Conservation (phyloP, 2,888 invertebrate genomes). For the Onchidella celtica region DNA sequence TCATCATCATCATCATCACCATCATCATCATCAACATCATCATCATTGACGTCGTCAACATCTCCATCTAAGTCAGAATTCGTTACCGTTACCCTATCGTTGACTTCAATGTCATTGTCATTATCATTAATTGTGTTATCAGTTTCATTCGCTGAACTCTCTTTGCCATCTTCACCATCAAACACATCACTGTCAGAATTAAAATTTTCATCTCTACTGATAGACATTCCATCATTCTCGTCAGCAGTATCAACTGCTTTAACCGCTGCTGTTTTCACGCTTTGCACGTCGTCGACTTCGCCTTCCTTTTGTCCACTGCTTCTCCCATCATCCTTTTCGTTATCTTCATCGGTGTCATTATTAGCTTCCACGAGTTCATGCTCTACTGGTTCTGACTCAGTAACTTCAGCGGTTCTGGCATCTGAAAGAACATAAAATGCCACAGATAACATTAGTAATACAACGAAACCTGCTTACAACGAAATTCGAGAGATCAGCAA, state of each 20-base stretch:
- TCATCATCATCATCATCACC: conserved; percentile 34
- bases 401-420: too few species aligned
- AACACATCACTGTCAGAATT: not conserved
- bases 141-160: not conserved
- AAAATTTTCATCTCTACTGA: not conserved
- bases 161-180: conserved; percentile 6
- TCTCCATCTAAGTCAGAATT: not conserved
- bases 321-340: not conserved
- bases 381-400: too few species aligned
- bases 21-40: conserved; percentile 30
- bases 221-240: not conserved
- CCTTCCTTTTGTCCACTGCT: too few species aligned
- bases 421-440: too few species aligned
- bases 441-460: too few species aligned
- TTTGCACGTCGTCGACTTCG: too few species aligned
- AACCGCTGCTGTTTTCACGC: not conserved
- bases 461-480: too few species aligned
- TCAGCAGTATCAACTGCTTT: not conserved
- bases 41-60: conserved; percentile 1
- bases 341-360: too few species aligned
- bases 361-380: too few species aligned
- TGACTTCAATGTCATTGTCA: conserved; percentile 7
- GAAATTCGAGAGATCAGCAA: too few species aligned
- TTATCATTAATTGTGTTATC: conserved; percentile 3
- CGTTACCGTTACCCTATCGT: conserved; percentile 12